These are phyloP conservation scores for Tiliacea aurago DNA, from an alignment of 2,888 invertebrate species.

Conservation along the genomic window DNA sequence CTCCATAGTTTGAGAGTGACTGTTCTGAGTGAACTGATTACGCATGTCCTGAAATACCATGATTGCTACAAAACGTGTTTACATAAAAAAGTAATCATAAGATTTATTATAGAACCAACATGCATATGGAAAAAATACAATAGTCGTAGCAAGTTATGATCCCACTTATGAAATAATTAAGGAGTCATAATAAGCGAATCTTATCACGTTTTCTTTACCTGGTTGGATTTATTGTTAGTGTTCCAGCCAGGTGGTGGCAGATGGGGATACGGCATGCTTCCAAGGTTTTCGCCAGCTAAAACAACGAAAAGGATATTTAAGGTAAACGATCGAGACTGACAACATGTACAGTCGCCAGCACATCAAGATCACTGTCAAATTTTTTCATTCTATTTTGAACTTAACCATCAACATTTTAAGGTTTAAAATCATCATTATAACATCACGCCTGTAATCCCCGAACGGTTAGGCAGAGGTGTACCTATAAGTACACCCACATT, in stretches of 20 bases:
- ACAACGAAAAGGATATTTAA: constrained; percentile 6
- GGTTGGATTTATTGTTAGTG: constrained; percentile 81
- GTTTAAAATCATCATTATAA: too few species aligned
- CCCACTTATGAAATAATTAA: not conserved
- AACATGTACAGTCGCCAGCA: not conserved
- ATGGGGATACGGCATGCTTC: constrained; percentile 80
- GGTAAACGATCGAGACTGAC: not conserved
- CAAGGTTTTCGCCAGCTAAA: constrained; percentile 77
- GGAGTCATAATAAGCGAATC: not conserved
- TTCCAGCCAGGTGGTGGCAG: constrained; percentile 85
- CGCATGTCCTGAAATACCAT: constrained; percentile 82
- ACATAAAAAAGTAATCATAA: not conserved
- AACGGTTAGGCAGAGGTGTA: too few species aligned
- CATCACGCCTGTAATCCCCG: too few species aligned
- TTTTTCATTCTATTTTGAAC: too few species aligned
- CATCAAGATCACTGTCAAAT: too few species aligned
- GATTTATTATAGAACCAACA: not conserved
- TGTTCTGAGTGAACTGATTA: constrained; percentile 88
- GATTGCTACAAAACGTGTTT: not conserved
- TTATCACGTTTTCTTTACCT: constrained; percentile 71
- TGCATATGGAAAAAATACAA: constrained; percentile 2
- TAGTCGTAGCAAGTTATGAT: not conserved
- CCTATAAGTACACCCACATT: too few species aligned
- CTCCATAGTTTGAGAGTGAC: constrained; percentile 89
- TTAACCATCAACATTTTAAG: too few species aligned